A percentile compares a stretch with the other conserved stretches of the same genome.
These are phyloP conservation scores for Calliphora vomitoria DNA, from an alignment of 2,888 invertebrate genomes.

Conservation along the genomic window DNA sequence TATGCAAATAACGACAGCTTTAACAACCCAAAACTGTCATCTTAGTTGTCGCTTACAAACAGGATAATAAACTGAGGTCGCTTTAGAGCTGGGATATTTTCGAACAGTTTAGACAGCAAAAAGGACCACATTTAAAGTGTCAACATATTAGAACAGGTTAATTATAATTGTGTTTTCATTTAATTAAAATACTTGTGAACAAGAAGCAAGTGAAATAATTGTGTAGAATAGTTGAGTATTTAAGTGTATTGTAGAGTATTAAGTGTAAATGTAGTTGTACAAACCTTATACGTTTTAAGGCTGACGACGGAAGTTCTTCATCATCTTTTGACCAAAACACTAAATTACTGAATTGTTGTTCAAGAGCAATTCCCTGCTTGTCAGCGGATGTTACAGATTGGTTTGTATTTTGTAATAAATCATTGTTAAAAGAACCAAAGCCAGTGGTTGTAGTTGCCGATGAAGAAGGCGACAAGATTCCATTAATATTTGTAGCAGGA, in stretches of 20 bases:
- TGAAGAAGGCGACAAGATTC: background rate
- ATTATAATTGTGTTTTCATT: constrained; percentile 55
- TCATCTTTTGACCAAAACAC: constrained; percentile 81
- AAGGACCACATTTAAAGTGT: constrained; percentile 23
- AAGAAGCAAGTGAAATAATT: background rate
- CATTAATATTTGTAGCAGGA: constrained; percentile 1
- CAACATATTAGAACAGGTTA: constrained; percentile 45
- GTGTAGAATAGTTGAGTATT: background rate
- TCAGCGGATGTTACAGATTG: constrained; percentile 52
- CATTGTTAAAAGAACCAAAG: constrained; percentile 65
- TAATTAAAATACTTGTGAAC: constrained; percentile 43
- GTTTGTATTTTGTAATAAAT: constrained; percentile 75
- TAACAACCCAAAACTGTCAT: constrained; percentile 23
- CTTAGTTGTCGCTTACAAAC: background rate
- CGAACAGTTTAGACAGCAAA: background rate
- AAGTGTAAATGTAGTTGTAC: background rate
- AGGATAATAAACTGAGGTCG: constrained; percentile 15
- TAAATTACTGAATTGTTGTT: constrained; percentile 79
- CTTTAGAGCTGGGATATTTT: background rate
- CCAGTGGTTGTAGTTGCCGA: constrained; percentile 43
- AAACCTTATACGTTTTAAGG: constrained; percentile 79
- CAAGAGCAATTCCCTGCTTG: constrained; percentile 73
- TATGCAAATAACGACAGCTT: background rate
- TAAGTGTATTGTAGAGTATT: background rate
- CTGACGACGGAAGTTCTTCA: constrained; percentile 76